Evolutionary conservation across 1,140 invertebrate species (phyloP).

Genomic region (Cheumatopsyche charites): DNA sequence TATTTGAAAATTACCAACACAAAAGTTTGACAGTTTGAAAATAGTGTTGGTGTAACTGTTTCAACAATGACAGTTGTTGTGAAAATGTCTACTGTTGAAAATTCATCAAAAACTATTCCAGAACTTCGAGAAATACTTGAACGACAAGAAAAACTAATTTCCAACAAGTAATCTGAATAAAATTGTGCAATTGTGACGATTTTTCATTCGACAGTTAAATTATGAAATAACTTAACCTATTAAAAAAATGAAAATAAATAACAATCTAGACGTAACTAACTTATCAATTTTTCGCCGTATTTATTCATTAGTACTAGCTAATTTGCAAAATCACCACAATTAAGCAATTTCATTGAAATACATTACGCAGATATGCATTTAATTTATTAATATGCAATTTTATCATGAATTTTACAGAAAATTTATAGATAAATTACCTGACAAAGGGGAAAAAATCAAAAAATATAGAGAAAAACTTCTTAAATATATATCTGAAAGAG

Average conservation of each 20-base stretch:
- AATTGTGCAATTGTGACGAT: not conserved
- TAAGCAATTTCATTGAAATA: not conserved
- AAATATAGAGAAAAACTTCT: conserved; percentile 63
- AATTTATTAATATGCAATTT: not conserved
- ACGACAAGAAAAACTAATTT: conserved; percentile 44
- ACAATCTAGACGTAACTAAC: too few species aligned
- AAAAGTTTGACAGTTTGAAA: too few species aligned
- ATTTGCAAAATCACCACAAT: not conserved
- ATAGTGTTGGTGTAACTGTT: too few species aligned
- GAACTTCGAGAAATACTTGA: conserved; percentile 40
- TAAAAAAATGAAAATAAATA: not conserved
- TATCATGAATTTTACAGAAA: conserved; percentile 50
- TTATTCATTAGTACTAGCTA: too few species aligned
- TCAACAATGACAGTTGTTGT: not conserved
- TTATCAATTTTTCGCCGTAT: too few species aligned
- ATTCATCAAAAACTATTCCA: not conserved
- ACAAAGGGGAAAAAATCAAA: conserved; percentile 71
- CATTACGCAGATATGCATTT: not conserved
- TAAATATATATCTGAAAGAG: conserved; percentile 62
- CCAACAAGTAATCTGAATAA: conserved; percentile 43
- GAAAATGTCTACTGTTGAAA: not conserved
- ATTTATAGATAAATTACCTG: conserved; percentile 64
- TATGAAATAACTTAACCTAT: not conserved
- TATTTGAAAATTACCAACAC: too few species aligned
- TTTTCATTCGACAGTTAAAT: not conserved